Evolutionary conservation across 2,797 vertebrate genomes (phyloP).

Genomic region (Paguma larvata): DNA sequence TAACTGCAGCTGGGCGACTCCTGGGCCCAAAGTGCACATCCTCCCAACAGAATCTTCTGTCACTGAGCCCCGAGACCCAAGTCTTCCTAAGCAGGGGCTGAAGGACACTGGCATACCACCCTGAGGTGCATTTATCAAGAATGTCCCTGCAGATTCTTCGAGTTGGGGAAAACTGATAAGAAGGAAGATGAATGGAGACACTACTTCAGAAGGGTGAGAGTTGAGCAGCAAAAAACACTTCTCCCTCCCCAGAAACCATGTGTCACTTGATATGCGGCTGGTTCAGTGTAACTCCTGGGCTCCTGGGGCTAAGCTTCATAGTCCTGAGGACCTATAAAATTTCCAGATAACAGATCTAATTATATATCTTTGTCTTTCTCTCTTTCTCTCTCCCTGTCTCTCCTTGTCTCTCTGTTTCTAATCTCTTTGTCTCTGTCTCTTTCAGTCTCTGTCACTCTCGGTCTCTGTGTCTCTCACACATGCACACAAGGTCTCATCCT

Average conservation of each 20-base stretch:
- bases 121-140: background rate
- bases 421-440: no score
- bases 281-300: background rate
- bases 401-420: background rate
- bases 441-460: no score
- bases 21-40: fast-evolving
- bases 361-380: background rate
- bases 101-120: background rate
- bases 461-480: no score
- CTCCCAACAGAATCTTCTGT: background rate
- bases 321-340: background rate
- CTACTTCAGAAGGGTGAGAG: background rate
- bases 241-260: background rate
- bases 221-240: background rate
- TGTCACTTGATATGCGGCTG: background rate
- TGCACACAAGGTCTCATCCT: no score
- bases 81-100: background rate
- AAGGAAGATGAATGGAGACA: background rate
- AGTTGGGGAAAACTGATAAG: background rate
- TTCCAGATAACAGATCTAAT: background rate
- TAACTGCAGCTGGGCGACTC: fast-evolving
- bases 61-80: fast-evolving
- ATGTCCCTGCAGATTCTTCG: background rate
- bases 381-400: no score
- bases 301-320: background rate